Evolutionary conservation across 2,797 vertebrate genomes (phyloP), one percentile per base, ranked within the genome.

Genomic region (Gouania willdenowi): DNA sequence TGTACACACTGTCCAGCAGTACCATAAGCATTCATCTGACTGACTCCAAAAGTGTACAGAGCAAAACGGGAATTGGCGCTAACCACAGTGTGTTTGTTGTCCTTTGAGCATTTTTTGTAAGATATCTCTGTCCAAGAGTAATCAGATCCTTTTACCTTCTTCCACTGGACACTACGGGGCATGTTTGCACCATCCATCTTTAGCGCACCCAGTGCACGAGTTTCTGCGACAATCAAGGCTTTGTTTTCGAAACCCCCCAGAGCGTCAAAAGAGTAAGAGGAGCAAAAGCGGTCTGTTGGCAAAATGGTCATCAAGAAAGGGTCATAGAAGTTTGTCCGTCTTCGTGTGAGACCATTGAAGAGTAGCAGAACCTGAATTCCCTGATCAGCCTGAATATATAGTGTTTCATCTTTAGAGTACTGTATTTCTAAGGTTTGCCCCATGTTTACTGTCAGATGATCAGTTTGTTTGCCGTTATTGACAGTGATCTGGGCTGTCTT

Each of bases 321-420:
- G 54, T 86, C 83, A 0, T 82, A 87, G 2, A 1, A 4, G 2
- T 20, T 1, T 5, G 1, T 5, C 6, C 2, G 3, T 20, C 1
- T 1, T 0, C 0, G 0, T 2, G 1, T 0, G 12, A 67, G 56
- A 7, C 90, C 91, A 0, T 81, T 87, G 36, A 83, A 89, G 19
- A 89, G 74, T 26, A 87, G 23, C 10, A 87, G 48, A 9, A 91
- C 89, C 47, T 92, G 88, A 31, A 92, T 82, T 25, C 72, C 79
- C 2, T 57, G 64, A 47, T 88, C 68, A 26, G 90, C 76, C 3
- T 74, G 40, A 41, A 92, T 77, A 21, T 14, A 73, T 21, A 90
- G 35, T 3, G 85, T 42, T 2, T 18, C n/a, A 5, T 55, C 22
- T 5, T 26, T 9, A 0, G 1, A 6, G 15, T 73, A 12, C 3